Evolutionary conservation across 1,140 invertebrate species (phyloP).

Genomic region (Formica exsecta): DNA sequence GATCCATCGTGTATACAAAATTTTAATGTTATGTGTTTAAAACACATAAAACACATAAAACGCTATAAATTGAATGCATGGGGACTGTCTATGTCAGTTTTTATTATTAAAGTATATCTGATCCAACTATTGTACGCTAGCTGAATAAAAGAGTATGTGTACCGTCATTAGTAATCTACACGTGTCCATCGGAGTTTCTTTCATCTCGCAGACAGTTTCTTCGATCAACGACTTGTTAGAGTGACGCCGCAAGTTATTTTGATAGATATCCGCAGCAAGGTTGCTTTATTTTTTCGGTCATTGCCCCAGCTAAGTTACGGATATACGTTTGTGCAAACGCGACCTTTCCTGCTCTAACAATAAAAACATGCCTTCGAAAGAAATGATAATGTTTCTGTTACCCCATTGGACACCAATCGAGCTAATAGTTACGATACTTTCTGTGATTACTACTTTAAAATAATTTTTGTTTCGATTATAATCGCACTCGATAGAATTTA

Average conservation of each 20-base stretch:
- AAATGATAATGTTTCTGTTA: conserved; percentile 74
- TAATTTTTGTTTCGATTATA: conserved; percentile 49
- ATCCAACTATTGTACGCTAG: conserved; percentile 52
- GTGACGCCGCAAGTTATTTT: conserved; percentile 69
- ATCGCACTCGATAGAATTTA: background rate
- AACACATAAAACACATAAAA: conserved; percentile 43
- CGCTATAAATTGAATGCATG: conserved; percentile 20
- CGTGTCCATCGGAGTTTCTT: conserved; percentile 61
- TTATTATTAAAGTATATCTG: conserved; percentile 66
- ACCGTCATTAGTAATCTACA: conserved; percentile 66
- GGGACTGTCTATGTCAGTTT: conserved; percentile 49
- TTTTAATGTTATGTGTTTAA: conserved; percentile 26
- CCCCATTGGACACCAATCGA: conserved; percentile 60
- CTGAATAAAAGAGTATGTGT: conserved; percentile 39
- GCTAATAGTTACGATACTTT: conserved; percentile 17
- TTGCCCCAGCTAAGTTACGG: conserved; percentile 45
- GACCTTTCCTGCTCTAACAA: conserved; percentile 62
- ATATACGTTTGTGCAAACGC: conserved; percentile 30
- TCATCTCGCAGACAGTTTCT: conserved; percentile 66
- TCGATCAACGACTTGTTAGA: conserved; percentile 37
- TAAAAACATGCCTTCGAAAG: conserved; percentile 68
- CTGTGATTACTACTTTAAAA: conserved; percentile 48
- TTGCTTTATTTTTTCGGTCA: conserved; percentile 51
- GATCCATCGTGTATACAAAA: conserved; percentile 2
- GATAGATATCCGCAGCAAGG: conserved; percentile 51